Base-by-base conservation (phyloP, 2,113 vertebrate genomes). In the Cyanistes caeruleus region DNA sequence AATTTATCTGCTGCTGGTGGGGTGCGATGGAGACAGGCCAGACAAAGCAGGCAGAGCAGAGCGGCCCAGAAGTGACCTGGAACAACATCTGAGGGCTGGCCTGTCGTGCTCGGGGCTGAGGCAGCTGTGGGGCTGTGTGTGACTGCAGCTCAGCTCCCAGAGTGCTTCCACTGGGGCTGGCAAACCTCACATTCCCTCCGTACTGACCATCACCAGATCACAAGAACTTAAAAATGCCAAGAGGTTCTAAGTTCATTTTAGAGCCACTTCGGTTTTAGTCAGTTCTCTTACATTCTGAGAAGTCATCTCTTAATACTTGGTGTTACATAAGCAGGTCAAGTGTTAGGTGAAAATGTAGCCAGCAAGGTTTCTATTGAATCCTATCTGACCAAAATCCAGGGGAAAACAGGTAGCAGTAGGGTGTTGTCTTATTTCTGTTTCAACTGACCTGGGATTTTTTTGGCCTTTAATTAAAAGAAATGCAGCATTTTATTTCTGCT, bases 391-490 rank as follows among this genome's bases (percentile, higher is more conserved):
- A 69, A 79, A 84, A 58, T 68, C 31, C 11, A 27, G 9, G 23
- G 37, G 2, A 49, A 81, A 70, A 68, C 22, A 19, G 43, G 70
- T 55, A 77, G 23, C 25, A 67, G 14, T 56, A 41, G 62, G 25
- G 10, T 59, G 51, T 73, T 92, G 88, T 89, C 28, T 94, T 86
- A 72, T 56, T 72, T 88, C 39, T 89, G 2, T 56, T 93, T 97
- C 91, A 94, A 53, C 88, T 95, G 84, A 70, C 37, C 69, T 87
- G 65, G 62, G 33, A 2, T 2, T 73, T 43, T 89, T 97, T 82
- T 98, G 67, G 93, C 94, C 88, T 97, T 93, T 96, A 94, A 93
- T 96, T 96, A 97, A 97, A 96, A 91, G 67, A 94, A 96, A 92
- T 75, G 62, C 63, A 87, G 39, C 37, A 48, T 58, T 96, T 95